Base-by-base conservation (phyloP, 1,140 invertebrate species). In the Eurosta solidaginis region DNA sequence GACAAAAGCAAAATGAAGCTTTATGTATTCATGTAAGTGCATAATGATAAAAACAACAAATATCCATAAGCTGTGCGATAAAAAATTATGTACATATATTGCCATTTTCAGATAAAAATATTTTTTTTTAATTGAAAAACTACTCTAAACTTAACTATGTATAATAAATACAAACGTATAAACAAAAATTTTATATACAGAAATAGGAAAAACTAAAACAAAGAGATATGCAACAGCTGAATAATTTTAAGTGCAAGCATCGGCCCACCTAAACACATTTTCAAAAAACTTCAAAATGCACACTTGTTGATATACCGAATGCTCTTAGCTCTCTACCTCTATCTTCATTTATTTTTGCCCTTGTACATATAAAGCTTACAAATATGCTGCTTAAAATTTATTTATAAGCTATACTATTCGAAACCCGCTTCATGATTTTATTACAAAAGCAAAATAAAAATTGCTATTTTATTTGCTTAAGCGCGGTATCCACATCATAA, bases 261-360 rank as follows among this genome's bases (percentile, higher is more conserved):
- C 59, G 59, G 59, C 59, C 59, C 59, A 68, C 59, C 59, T 68
- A 68, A 68, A 68, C 59, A 20, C 59, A n/a, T 22, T n/a, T n/a
- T n/a, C n/a, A 36, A 68, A 68, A n/a, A 40, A 68, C 22, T 27
- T 12, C 10, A 25, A 68, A 20, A 40, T 40, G 40, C 27, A n/a
- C n/a, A 36, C 7, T 12, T 59, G n/a, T n/a, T n/a, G n/a, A 33
- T 59, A 59, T 59, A 36, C 25, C 12, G 29, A 33, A 68, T 40
- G 59, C 59, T 68, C 59, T 68, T 20, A 42, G 59, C 59, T 68
- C 59, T 40, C 59, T 68, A 68, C 59, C 59, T 68, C 59, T 36
- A 68, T 22, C 33, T 40, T n/a, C 29, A 1, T 10, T 20, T 68
- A 29, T n/a, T n/a, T n/a, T n/a, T n/a, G 27, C 14, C 33, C 59